Evolutionary conservation across 1,140 invertebrate species (phyloP), one percentile per base, ranked within the genome.

Genomic region (Pseudobourletiella spinata): DNA sequence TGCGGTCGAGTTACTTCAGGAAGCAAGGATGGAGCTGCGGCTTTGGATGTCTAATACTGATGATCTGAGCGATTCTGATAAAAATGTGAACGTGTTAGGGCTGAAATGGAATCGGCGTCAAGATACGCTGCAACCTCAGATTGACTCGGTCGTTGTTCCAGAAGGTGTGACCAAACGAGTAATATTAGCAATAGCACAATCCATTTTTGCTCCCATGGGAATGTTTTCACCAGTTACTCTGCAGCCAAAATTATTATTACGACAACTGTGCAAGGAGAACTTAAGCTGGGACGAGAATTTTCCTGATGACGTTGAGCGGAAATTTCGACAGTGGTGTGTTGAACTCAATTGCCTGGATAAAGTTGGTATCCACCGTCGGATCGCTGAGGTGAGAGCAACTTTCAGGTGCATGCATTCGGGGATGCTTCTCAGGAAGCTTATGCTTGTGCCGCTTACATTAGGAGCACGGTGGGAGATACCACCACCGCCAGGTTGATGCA

Each of bases 21-120:
- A 60, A 2, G 72, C 65, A 8, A 57, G 57, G 26, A 74, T 75
- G 61, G 68, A 73, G 18, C 25, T 75, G 3, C 20, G 73, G 61
- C 61, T 69, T 28, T 74, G 71, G 73, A 24, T 2, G 0, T 46
- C 20, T 15, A 18, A 26, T 25, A n/a, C n/a, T n/a, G 2, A 1
- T 20, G 42, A 18, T 14, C n/a, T 29, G n/a, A n/a, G 0, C 4
- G 18, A 18, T 2, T 1, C 14, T 24, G 14, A 3, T 18, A 1
- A 2, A 26, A 1, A 1, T 29, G 32, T 29, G 1, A 42, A 32
- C 1, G 57, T 59, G 1, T 29, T 59, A 15, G 57, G 57, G 20
- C 8, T 59, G 1, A 48, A n/a, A n/a, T 59, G 57, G 57, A 20
- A 59, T 29, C 22, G 8, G 16, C 2, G 22, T 0, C 14, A 11